Evolutionary conservation across 2,797 vertebrate species (phyloP).

Genomic region (Tauraco hartlaubi): DNA sequence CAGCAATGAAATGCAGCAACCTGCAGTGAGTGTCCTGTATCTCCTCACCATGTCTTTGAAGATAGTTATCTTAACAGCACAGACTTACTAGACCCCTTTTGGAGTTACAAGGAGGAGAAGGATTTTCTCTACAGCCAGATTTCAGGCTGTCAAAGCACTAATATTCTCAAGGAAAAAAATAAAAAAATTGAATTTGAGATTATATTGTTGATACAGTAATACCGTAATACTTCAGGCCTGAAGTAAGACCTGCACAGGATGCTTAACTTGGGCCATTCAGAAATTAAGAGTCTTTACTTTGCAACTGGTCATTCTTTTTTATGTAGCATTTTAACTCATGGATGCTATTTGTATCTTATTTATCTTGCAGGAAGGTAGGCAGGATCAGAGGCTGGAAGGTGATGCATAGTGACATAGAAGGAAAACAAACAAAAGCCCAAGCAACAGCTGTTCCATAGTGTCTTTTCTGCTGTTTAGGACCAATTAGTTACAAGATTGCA

Average conservation of each 20-base stretch:
- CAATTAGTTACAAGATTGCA: neutral
- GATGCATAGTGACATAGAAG: neutral
- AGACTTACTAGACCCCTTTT: neutral
- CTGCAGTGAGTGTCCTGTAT: neutral
- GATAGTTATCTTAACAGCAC: neutral
- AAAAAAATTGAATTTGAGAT: neutral
- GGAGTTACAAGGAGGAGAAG: neutral
- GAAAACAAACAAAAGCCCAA: neutral
- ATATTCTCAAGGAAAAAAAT: rapidly evolving
- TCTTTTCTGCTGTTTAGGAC: neutral
- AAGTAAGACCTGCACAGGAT: neutral
- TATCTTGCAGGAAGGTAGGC: neutral
- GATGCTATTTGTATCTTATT: neutral
- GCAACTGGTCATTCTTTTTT: neutral
- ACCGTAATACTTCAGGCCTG: neutral
- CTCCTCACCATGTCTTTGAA: neutral
- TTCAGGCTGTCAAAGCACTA: neutral
- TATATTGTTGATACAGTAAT: neutral
- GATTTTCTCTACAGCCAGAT: neutral
- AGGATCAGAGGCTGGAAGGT: neutral
- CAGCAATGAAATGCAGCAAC: neutral
- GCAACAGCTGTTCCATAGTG: neutral
- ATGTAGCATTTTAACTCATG: neutral
- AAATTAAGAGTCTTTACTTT: neutral
- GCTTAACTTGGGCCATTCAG: neutral